Evolutionary conservation across 2,888 invertebrate genomes (phyloP).

Genomic region (Eupithecia tripunctaria): DNA sequence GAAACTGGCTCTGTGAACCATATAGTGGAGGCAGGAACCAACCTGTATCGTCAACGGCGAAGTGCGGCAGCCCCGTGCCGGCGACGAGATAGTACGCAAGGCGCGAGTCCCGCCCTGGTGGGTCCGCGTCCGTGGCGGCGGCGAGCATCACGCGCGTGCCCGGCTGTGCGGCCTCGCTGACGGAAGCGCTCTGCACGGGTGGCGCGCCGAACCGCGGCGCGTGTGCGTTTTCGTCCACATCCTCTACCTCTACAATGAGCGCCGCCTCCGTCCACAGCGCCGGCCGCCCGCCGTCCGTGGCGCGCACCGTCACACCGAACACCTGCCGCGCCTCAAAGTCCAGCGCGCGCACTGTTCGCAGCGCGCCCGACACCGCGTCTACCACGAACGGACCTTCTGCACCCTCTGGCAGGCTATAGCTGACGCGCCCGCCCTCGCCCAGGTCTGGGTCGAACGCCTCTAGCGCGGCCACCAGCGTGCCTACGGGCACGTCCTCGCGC

Average conservation of each 20-base stretch:
- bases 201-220: conserved; percentile 93
- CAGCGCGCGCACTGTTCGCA: conserved; percentile 90
- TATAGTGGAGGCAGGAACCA: conserved; percentile 26
- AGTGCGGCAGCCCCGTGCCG: conserved; percentile 96
- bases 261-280: conserved; percentile 91
- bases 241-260: conserved; percentile 93
- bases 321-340: conserved; percentile 95
- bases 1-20: too few relatives aligned
- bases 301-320: conserved; percentile 93
- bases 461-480: conserved; percentile 93
- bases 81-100: conserved; percentile 94
- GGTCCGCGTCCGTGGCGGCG: conserved; percentile 91
- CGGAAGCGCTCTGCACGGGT: conserved; percentile 87
- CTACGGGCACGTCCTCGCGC: conserved; percentile 95
- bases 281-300: conserved; percentile 93
- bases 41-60: conserved; percentile 96
- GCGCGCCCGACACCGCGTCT: conserved; percentile 93
- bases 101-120: conserved; percentile 91
- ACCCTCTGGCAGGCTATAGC: conserved; percentile 90
- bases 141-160: conserved; percentile 91
- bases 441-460: conserved; percentile 93
- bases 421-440: conserved; percentile 91
- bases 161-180: conserved; percentile 91
- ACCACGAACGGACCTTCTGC: conserved; percentile 89
- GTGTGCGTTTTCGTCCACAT: conserved; percentile 96